phyloP scores from a whole-genome alignment of 2,888 invertebrate species.

The Melanophora roralis region DNA sequence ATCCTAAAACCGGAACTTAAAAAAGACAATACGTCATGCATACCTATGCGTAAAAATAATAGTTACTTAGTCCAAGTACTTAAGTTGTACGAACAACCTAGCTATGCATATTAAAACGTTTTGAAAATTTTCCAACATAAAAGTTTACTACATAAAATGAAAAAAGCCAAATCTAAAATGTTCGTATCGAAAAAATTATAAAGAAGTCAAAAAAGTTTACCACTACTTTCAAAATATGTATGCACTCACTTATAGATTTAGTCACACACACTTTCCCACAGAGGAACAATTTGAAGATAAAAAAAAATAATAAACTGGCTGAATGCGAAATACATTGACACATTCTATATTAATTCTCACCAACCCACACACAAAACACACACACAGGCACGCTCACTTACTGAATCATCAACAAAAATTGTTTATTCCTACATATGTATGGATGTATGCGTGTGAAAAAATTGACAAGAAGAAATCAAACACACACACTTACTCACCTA shows the following conservation, averaged over 20 bases:
- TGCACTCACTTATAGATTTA: constrained; percentile 24
- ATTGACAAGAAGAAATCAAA: background rate
- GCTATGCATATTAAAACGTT: too few relatives aligned
- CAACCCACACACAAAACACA: constrained; percentile 11
- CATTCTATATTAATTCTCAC: constrained; percentile 15
- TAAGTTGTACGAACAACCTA: background rate
- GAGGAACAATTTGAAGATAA: constrained; percentile 10
- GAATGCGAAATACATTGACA: constrained; percentile 57
- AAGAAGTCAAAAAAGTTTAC: constrained; percentile 18
- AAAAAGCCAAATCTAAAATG: background rate
- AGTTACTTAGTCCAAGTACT: background rate
- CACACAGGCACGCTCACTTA: background rate
- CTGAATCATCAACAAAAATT: constrained; percentile 4
- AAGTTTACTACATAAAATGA: background rate
- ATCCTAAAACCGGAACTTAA: constrained; percentile 47
- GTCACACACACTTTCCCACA: constrained; percentile 26
- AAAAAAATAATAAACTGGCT: constrained; percentile 35
- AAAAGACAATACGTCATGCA: background rate
- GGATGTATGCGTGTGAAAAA: background rate
- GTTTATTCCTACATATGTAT: too few relatives aligned
- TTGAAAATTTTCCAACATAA: background rate
- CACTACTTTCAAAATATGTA: constrained; percentile 27
- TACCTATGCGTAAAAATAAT: background rate
- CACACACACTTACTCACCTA: constrained; percentile 32
- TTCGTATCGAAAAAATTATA: background rate